Conservation (phyloP, 2,113 vertebrate species). For the Meleagris gallopavo region DNA sequence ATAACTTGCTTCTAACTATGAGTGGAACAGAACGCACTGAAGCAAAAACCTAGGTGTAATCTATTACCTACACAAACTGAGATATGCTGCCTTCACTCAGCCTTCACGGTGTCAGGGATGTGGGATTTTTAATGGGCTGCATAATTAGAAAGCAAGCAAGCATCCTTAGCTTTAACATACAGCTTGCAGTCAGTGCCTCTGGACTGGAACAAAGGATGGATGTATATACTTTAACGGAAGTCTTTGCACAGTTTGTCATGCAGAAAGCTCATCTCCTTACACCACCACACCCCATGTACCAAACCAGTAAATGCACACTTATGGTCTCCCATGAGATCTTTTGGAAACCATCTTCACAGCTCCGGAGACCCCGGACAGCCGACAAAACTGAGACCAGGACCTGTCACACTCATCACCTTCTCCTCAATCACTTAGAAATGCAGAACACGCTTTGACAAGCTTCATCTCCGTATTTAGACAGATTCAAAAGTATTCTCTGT, state of each 20-base stretch:
- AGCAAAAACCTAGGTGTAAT: background rate
- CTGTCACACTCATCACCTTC: background rate
- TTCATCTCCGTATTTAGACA: slow-evolving; percentile 9
- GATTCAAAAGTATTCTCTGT: background rate
- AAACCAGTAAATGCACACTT: background rate
- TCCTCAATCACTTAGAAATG: background rate
- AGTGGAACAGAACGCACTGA: background rate
- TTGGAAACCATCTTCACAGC: background rate
- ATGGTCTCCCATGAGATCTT: background rate
- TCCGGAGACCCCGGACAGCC: background rate
- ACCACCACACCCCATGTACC: background rate
- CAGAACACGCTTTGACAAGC: slow-evolving; percentile 18
- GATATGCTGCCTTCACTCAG: background rate
- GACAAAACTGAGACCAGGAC: background rate
- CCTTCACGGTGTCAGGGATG: fast-evolving
- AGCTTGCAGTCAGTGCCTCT: background rate
- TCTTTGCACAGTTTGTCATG: background rate
- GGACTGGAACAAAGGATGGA: background rate
- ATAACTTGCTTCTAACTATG: background rate
- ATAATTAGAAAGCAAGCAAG: background rate
- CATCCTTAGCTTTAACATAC: background rate
- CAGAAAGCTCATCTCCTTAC: background rate
- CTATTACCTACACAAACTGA: background rate
- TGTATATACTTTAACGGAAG: background rate
- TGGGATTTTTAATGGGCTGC: background rate